A percentile compares a stretch with the other conserved stretches of the same genome.
Evolutionary conservation across 2,797 vertebrate species (phyloP).

Genomic region (Phrynocephalus forsythii): DNA sequence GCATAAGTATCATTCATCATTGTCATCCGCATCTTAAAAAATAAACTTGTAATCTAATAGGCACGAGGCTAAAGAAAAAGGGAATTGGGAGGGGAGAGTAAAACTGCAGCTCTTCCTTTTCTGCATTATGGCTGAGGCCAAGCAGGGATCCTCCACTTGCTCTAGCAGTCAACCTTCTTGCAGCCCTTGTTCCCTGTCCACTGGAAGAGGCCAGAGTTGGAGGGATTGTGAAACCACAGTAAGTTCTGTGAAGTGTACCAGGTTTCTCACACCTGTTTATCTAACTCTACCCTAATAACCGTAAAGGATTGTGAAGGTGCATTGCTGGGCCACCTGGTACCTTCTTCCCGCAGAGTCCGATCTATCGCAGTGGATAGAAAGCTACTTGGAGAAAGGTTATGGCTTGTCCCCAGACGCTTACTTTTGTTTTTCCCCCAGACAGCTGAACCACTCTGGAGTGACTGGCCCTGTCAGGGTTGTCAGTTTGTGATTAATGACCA

Average conservation of each 20-base stretch:
- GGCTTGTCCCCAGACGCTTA: slow-evolving; percentile 19
- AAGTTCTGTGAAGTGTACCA: background rate
- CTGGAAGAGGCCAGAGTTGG: background rate
- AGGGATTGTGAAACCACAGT: background rate
- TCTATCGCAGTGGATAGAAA: background rate
- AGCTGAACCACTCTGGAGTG: slow-evolving; percentile 35
- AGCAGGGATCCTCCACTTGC: no score
- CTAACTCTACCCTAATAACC: background rate
- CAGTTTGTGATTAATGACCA: slow-evolving; percentile 88
- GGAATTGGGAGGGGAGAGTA: background rate
- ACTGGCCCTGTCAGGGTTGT: slow-evolving; percentile 83
- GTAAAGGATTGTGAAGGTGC: no score
- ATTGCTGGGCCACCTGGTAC: background rate
- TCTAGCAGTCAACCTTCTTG: no score
- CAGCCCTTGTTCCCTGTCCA: background rate
- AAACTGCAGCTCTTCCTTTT: background rate
- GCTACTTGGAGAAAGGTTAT: background rate
- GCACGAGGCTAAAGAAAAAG: background rate
- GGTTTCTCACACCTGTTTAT: background rate
- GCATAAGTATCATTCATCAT: no score
- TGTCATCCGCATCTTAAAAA: no score
- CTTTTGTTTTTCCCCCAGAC: background rate
- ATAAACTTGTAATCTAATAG: no score
- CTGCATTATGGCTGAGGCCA: no score
- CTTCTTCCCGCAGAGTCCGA: background rate